phyloP scores from a whole-genome alignment of 64 coral and sea anemone genomes.

The Actinia tenebrosa region DNA sequence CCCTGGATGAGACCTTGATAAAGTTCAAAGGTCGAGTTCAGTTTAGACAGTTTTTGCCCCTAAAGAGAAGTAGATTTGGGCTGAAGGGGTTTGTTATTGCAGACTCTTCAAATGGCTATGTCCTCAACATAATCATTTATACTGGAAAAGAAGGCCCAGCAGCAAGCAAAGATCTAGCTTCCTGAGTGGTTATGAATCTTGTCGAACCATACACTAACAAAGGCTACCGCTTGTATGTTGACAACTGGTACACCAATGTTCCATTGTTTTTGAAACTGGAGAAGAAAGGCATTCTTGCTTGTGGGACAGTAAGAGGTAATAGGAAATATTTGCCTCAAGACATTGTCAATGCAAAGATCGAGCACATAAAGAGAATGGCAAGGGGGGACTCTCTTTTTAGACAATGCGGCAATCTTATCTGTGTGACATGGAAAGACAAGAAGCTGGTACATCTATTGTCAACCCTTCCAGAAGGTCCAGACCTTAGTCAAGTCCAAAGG shows the following conservation, averaged over 20 bases:
- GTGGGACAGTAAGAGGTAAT: slow-evolving; percentile 24
- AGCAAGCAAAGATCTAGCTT: slow-evolving; percentile 27
- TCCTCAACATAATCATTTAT: too few species aligned
- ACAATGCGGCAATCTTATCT: too few species aligned
- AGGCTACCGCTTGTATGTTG: slow-evolving; percentile 27
- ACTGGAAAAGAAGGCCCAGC: too few species aligned
- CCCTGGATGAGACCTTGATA: slow-evolving; percentile 31
- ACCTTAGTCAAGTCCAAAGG: slow-evolving; percentile 30
- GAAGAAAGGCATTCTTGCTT: slow-evolving; percentile 31
- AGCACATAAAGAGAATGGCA: slow-evolving; percentile 6
- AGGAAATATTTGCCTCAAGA: slow-evolving; percentile 40
- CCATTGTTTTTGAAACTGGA: slow-evolving; percentile 33
- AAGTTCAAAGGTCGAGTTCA: slow-evolving; percentile 38
- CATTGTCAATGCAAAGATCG: background rate
- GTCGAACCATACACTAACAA: background rate
- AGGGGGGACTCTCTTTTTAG: too few species aligned
- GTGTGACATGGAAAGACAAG: too few species aligned
- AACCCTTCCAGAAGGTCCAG: slow-evolving; percentile 21
- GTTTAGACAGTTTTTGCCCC: slow-evolving; percentile 29
- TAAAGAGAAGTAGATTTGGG: slow-evolving; percentile 21
- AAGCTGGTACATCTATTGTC: slow-evolving; percentile 28
- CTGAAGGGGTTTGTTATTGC: slow-evolving; percentile 31
- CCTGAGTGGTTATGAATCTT: slow-evolving; percentile 14
- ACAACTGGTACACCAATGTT: slow-evolving; percentile 44
- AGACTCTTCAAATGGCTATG: slow-evolving; percentile 28